A percentile compares a stretch with the other conserved stretches of the same genome.
Evolutionary conservation across 1,140 invertebrate genomes (phyloP).

Genomic region (Campoletis sonorensis): DNA sequence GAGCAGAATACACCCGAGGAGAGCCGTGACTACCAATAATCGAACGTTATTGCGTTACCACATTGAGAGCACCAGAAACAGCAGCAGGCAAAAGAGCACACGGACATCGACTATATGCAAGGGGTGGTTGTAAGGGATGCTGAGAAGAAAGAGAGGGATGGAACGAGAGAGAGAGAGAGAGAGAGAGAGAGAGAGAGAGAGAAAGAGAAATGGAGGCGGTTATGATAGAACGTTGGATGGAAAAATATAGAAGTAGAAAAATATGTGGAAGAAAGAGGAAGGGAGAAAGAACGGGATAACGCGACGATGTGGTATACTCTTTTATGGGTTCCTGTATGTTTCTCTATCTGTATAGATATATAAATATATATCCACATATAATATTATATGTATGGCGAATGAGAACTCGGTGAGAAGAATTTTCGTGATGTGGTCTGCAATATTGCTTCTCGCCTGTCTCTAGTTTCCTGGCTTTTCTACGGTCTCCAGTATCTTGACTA

Average conservation of each 20-base stretch:
- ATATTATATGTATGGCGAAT: neutral
- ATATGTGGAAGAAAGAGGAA: constrained; percentile 29
- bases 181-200: neutral
- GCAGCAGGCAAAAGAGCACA: constrained; percentile 24
- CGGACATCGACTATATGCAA: constrained; percentile 28
- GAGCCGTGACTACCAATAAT: constrained; percentile 71
- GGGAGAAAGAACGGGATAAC: constrained; percentile 12
- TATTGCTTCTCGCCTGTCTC: constrained; percentile 16
- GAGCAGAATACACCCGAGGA: constrained; percentile 18
- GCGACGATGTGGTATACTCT: neutral
- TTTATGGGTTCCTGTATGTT: no score
- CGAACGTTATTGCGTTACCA: constrained; percentile 73
- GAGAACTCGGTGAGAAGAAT: constrained; percentile 12
- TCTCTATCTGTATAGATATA: neutral
- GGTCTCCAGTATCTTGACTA: neutral
- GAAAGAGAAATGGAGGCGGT: neutral
- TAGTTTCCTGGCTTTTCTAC: constrained; percentile 10
- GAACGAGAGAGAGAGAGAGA: neutral
- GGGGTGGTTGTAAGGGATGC: neutral
- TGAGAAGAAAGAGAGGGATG: neutral
- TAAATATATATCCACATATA: neutral
- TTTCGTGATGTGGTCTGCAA: neutral
- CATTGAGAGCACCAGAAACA: constrained; percentile 51
- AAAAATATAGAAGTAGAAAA: constrained; percentile 11
- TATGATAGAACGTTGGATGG: neutral